Evolutionary conservation across 2,113 vertebrate genomes (phyloP).

Genomic region (Parus major): DNA sequence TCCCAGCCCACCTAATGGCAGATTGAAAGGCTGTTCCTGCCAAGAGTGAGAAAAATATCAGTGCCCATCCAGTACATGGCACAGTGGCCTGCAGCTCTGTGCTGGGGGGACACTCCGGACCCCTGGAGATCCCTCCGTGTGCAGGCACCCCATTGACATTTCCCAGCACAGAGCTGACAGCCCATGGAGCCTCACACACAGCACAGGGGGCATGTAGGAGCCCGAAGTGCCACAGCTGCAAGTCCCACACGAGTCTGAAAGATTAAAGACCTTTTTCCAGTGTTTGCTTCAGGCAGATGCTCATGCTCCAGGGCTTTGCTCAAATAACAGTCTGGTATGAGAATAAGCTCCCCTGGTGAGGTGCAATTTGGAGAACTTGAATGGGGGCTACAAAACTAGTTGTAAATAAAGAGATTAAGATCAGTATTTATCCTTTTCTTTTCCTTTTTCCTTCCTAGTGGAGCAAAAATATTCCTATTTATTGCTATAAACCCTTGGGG

Average conservation of each 20-base stretch:
- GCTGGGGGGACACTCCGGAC: too few species aligned
- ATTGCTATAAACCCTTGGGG: constrained; percentile 44
- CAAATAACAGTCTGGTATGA: constrained; percentile 1
- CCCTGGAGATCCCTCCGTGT: background rate
- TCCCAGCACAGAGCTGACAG: background rate
- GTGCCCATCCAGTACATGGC: accelerated
- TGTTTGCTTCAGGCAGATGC: constrained; percentile 10
- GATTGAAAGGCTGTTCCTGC: background rate
- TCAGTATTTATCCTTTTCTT: constrained; percentile 38
- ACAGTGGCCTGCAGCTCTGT: background rate
- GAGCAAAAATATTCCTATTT: constrained; percentile 58
- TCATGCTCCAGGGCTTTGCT: background rate
- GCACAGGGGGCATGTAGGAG: accelerated
- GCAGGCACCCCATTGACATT: background rate
- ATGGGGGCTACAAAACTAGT: background rate
- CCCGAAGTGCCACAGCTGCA: background rate
- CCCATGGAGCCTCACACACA: accelerated
- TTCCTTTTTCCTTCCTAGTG: constrained; percentile 38
- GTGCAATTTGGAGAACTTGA: constrained; percentile 23
- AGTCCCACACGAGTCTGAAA: background rate
- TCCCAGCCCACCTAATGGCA: too few species aligned
- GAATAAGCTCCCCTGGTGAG: constrained; percentile 44
- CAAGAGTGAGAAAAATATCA: accelerated
- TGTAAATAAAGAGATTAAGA: constrained; percentile 54
- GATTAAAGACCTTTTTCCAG: background rate